phyloP scores from a whole-genome alignment of 1,140 invertebrate species.

The Drosophila nigrodunni region DNA sequence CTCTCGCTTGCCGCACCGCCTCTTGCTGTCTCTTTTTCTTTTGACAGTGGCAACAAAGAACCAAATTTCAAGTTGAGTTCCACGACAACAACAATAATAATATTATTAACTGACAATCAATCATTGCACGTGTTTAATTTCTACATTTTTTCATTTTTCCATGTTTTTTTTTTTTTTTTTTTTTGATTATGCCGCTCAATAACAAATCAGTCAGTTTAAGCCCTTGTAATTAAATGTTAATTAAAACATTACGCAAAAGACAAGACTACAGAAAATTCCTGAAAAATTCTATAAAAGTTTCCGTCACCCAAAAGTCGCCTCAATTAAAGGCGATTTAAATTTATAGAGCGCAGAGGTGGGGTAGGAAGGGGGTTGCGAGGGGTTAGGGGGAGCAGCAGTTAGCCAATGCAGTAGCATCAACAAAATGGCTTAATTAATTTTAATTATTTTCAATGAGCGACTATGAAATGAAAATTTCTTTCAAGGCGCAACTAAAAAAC shows the following conservation, averaged over 20 bases:
- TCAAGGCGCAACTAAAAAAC: slow-evolving; percentile 74
- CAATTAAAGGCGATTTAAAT: slow-evolving; percentile 82
- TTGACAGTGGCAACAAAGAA: slow-evolving; percentile 42
- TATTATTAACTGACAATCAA: slow-evolving; percentile 64
- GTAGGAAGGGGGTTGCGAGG: neutral
- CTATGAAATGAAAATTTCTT: slow-evolving; percentile 74
- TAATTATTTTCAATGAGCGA: slow-evolving; percentile 82
- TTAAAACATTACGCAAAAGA: slow-evolving; percentile 47
- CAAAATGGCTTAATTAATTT: slow-evolving; percentile 81
- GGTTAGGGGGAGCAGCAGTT: slow-evolving; percentile 22
- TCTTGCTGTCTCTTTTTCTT: slow-evolving; percentile 28
- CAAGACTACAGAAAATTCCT: slow-evolving; percentile 20
- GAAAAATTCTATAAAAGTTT: slow-evolving; percentile 38
- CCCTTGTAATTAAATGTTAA: slow-evolving; percentile 59
- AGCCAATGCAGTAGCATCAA: slow-evolving; percentile 51
- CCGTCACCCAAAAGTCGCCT: slow-evolving; percentile 74
- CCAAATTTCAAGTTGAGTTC: slow-evolving; percentile 36
- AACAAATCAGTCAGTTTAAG: slow-evolving; percentile 61
- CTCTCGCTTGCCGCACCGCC: neutral
- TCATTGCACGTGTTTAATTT: slow-evolving; percentile 63
- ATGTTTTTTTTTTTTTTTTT: slow-evolving; percentile 51
- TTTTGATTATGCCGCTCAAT: slow-evolving; percentile 65
- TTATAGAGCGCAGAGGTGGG: slow-evolving; percentile 50
- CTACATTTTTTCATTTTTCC: slow-evolving; percentile 14
- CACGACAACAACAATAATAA: slow-evolving; percentile 19